These are phyloP conservation scores for Grapholita molesta DNA, from an alignment of 1,140 invertebrate genomes.

Conservation along the genomic window DNA sequence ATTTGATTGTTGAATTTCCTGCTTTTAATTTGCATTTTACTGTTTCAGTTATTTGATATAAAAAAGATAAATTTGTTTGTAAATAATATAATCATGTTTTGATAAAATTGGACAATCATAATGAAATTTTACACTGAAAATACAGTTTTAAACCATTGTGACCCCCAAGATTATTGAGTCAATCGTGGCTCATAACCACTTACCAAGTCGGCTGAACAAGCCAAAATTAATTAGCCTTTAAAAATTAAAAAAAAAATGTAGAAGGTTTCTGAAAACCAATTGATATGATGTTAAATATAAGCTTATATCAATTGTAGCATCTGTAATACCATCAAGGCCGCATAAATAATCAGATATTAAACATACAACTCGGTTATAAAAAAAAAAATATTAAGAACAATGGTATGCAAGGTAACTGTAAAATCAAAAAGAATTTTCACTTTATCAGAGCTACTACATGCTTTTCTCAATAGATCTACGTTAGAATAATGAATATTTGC, in stretches of 20 bases:
- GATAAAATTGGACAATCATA: too few species aligned
- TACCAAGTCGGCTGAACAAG: conserved; percentile 13
- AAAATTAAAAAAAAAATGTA: conserved; percentile 1
- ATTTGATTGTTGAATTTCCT: too few species aligned
- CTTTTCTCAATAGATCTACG: not conserved
- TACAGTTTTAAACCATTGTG: not conserved
- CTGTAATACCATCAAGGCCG: conserved; percentile 11
- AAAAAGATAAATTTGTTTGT: too few species aligned
- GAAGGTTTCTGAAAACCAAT: not conserved
- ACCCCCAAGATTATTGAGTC: not conserved
- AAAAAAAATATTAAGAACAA: not conserved
- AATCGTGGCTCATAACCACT: not conserved
- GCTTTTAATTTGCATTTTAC: too few species aligned
- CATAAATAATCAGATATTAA: conserved; percentile 11
- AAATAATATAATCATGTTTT: too few species aligned
- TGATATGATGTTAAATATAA: not conserved
- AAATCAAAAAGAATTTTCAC: not conserved
- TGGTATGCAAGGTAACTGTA: not conserved
- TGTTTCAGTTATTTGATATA: too few species aligned
- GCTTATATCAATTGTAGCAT: not conserved
- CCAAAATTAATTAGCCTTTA: conserved; percentile 1
- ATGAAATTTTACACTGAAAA: not conserved
- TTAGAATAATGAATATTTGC: not conserved
- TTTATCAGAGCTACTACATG: not conserved
- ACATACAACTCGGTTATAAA: not conserved